Conservation (phyloP, 2,888 invertebrate species). For the Pterobdella sp. region DNA sequence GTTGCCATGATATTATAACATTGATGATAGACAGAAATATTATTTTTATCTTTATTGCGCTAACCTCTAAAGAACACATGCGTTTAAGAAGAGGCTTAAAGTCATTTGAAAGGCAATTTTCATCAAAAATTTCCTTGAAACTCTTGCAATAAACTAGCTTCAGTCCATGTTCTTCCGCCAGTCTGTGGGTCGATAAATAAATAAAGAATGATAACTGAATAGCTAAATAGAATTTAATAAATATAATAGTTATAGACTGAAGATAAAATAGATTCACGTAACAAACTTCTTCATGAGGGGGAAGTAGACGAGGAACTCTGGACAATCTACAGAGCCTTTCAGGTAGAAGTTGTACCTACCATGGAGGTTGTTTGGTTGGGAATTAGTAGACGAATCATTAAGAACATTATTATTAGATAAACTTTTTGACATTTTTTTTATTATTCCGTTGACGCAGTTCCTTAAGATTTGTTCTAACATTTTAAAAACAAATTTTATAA, state of each 20-base stretch:
- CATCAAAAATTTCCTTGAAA: conserved; percentile 72
- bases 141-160: conserved; percentile 53
- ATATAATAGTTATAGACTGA: background rate
- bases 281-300: conserved; percentile 61
- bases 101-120: conserved; percentile 55
- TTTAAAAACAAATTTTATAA: too few species aligned
- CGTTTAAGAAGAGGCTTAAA: conserved; percentile 62
- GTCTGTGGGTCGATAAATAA: conserved; percentile 46
- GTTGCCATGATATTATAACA: too few species aligned
- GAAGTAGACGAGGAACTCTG: conserved; percentile 93
- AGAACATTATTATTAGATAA: background rate
- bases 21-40: too few species aligned
- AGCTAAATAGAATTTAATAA: background rate
- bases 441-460: too few species aligned
- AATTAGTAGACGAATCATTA: background rate
- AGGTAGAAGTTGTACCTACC: conserved; percentile 80
- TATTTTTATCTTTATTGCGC: too few species aligned
- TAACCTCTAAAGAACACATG: conserved; percentile 59
- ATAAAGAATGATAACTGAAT: background rate
- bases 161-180: conserved; percentile 55
- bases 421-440: too few species aligned
- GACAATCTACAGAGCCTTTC: conserved; percentile 93
- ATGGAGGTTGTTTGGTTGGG: too few species aligned
- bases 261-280: background rate
- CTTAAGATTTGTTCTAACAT: too few species aligned